These are phyloP conservation scores for Rhyzopertha dominica DNA, from an alignment of 1,140 invertebrate genomes.

Conservation along the genomic window DNA sequence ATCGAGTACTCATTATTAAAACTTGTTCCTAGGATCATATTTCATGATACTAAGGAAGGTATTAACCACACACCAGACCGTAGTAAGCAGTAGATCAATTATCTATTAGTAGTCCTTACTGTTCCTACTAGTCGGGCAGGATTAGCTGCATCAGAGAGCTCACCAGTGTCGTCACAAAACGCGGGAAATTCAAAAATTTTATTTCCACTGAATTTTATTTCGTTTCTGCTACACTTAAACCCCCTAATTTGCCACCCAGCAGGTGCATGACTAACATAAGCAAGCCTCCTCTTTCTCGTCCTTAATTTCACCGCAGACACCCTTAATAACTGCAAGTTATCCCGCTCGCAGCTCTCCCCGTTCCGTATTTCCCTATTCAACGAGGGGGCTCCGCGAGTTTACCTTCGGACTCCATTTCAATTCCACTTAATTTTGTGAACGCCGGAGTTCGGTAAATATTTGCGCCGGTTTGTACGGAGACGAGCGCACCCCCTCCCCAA, in stretches of 20 bases:
- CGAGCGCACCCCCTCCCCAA: too few species aligned
- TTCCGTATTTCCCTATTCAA: constrained; percentile 9
- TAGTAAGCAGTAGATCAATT: too few species aligned
- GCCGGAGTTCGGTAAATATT: constrained; percentile 46
- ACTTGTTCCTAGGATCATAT: too few species aligned
- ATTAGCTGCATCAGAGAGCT: too few species aligned
- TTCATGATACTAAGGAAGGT: too few species aligned
- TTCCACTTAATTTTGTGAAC: constrained; percentile 49
- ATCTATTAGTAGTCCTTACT: too few species aligned
- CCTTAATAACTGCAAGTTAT: constrained; percentile 2
- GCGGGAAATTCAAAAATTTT: background rate
- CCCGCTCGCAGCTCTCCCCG: constrained; percentile 1
- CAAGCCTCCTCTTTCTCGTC: too few species aligned
- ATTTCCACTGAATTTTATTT: background rate
- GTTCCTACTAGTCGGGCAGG: too few species aligned
- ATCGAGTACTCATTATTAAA: too few species aligned
- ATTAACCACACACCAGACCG: too few species aligned
- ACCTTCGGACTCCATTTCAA: constrained; percentile 47
- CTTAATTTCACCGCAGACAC: background rate
- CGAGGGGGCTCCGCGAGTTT: constrained; percentile 30
- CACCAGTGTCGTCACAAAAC: background rate
- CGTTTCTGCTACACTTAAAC: background rate
- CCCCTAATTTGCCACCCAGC: background rate
- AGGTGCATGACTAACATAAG: background rate
- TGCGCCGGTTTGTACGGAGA: constrained; percentile 41